Evolutionary conservation across 2,888 invertebrate species (phyloP), one percentile per base, ranked within the genome.

Genomic region (Dichetophora obliterata): DNA sequence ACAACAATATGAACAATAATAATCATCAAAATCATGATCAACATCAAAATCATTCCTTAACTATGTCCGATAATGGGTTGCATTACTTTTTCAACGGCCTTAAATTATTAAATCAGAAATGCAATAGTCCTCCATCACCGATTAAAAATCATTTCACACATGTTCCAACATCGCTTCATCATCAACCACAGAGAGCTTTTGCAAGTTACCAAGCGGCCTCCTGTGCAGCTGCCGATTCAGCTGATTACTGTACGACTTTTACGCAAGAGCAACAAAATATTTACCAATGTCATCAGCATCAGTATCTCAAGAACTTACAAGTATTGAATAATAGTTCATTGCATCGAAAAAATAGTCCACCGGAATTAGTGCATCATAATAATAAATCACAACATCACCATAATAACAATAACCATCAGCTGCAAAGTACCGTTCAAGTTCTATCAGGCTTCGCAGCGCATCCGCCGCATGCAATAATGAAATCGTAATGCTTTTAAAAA

Each of bases 201-300:
- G 68, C 52, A 75, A 34, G 9, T 50, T 84, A 78, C 65, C 81
- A 72, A 68, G 73, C 78, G 57, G 78, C 77, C 75, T 77, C 76
- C 75, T 73, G 65, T 74, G 77, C 68, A 65, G 73, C 76, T 4
- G 59, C 80, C 0, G 81, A 82, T 14, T 76, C 83, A 5, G 54
- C 79, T 0, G 77, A 75, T 22, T 85, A 78, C 43, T 57, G 78
- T 1, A 79, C 83, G 52, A 43, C 78, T 16, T 78, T 75, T 22
- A 57, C 74, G 2, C 75, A 70, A 31, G 34, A 75, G 16, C 77
- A 79, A 9, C 78, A 79, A 3, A 77, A 78, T 6, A n/a, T 59
- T 43, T 63, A 52, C 8, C 52, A 57, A 31, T 66, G n/a, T 57
- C 66, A 37, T 14, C 50, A 27, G 54, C 69, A 68, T 2, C 24